Base-by-base conservation (phyloP, 1,140 invertebrate genomes). In the Bathynomus jamesi region DNA sequence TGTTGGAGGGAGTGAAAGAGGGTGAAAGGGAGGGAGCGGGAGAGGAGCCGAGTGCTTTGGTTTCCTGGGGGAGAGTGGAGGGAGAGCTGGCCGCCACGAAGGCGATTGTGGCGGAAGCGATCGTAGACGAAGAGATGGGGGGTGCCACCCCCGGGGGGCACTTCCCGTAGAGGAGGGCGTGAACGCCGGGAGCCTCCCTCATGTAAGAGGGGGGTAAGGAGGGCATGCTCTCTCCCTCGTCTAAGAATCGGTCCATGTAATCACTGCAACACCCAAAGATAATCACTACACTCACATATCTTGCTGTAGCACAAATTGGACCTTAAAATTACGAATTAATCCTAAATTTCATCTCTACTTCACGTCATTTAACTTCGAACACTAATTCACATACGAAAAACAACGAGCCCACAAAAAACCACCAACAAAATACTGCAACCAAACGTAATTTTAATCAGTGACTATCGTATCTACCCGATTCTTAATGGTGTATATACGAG, bases 211-310 rank as follows among this genome's bases (percentile, higher is more conserved):
- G 80, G 32, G 77, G 72, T 68, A 70, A 65, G 10, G 70, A 66
- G 28, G 65, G 60, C 32, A 30, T 69, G 72, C 68, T 76, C 31
- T 92, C 91, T 80, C 91, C 89, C 80, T 92, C 91, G 79, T 93
- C 91, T 66, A 93, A 81, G 83, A 92, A 93, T 76, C 90, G 85
- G 79, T 93, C 91, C 91, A 93, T 92, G 80, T 92, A 92, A 82
- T 93, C 91, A 28, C 91, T 92, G 73, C 86, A 80, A 81, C 67
- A 69, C 76, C 76, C 76, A 78, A 69, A 78, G 70, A 74, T 75
- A 78, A 79, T 76, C 74, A 78, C 73, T 78, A 76, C 71, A 76
- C 75, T 76, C 73, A 78, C 73, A 71, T 78, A 78, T 74, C 70
- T 70, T 71, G 76, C 73, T 67, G 72, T 73, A 67, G 65, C 70